Evolutionary conservation across 2,797 vertebrate species (phyloP).

Genomic region (Liasis olivaceus): DNA sequence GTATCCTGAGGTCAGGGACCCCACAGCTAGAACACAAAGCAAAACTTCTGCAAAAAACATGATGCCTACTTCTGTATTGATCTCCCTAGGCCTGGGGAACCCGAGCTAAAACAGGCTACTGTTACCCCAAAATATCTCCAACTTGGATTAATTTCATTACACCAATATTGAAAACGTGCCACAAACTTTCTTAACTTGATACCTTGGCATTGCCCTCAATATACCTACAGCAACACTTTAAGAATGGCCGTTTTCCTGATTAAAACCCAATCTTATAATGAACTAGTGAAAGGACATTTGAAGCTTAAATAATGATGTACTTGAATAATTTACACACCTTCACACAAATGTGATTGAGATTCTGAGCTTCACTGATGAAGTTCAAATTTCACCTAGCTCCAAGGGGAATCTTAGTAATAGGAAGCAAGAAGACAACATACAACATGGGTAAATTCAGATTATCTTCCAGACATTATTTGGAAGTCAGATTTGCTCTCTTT

Average conservation of each 20-base stretch:
- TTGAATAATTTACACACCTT: not conserved
- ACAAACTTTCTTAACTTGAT: constrained; percentile 69
- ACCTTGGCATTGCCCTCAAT: constrained; percentile 61
- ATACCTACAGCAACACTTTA: constrained; percentile 42
- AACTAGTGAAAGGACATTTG: constrained; percentile 41
- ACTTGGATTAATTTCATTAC: constrained; percentile 73
- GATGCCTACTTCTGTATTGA: too few species aligned
- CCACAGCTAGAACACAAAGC: too few species aligned
- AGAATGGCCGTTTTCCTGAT: constrained; percentile 59
- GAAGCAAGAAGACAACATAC: not conserved
- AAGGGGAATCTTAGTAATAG: not conserved
- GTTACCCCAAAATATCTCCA: constrained; percentile 60
- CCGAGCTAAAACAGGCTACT: not conserved
- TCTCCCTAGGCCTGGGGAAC: too few species aligned
- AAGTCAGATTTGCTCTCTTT: not conserved
- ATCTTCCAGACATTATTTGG: not conserved
- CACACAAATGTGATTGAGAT: not conserved
- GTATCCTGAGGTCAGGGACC: too few species aligned
- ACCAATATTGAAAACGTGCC: constrained; percentile 72
- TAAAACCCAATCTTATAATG: constrained; percentile 44
- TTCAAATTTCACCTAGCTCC: not conserved
- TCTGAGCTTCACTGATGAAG: not conserved
- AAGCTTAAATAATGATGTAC: not conserved
- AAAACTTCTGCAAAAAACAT: too few species aligned
- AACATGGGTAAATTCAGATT: not conserved